Percentiles rank a stretch among this genome's conserved stretches.
phyloP scores from a whole-genome alignment of 2,113 vertebrate species.

The Lanius collurio region DNA sequence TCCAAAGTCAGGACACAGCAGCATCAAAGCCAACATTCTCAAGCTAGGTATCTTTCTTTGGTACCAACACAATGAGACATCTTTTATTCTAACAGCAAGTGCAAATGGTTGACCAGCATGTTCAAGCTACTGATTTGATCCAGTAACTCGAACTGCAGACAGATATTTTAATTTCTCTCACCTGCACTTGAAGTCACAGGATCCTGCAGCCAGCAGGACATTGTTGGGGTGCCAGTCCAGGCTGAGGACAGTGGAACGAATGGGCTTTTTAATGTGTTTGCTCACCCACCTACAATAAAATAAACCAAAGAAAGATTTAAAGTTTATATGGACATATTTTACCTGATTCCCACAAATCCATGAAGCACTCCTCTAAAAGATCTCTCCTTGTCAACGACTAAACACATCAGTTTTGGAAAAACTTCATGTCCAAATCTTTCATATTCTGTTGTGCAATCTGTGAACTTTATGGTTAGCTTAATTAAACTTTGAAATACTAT shows the following conservation, averaged over 20 bases:
- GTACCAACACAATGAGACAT: background rate
- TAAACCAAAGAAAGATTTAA: background rate
- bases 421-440: background rate
- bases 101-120: background rate
- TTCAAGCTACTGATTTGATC: background rate
- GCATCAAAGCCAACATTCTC: background rate
- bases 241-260: conserved; percentile 97
- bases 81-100: background rate
- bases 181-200: conserved; percentile 99
- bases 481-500: background rate
- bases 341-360: background rate
- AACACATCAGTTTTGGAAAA: background rate
- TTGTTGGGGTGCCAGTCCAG: conserved; percentile 99
- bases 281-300: conserved; percentile 90
- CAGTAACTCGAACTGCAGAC: background rate
- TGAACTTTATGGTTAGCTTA: background rate
- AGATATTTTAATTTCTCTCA: conserved; percentile 45
- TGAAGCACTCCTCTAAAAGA: background rate
- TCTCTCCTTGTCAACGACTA: background rate
- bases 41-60: background rate
- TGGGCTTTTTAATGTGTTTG: conserved; percentile 98
- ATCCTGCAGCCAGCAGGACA: conserved; percentile 94
- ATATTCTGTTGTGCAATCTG: background rate
- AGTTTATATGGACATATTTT: background rate
- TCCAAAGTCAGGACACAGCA: background rate